Evolutionary conservation across 2,113 vertebrate genomes (phyloP).

Genomic region (Cynoglossus semilaevis): DNA sequence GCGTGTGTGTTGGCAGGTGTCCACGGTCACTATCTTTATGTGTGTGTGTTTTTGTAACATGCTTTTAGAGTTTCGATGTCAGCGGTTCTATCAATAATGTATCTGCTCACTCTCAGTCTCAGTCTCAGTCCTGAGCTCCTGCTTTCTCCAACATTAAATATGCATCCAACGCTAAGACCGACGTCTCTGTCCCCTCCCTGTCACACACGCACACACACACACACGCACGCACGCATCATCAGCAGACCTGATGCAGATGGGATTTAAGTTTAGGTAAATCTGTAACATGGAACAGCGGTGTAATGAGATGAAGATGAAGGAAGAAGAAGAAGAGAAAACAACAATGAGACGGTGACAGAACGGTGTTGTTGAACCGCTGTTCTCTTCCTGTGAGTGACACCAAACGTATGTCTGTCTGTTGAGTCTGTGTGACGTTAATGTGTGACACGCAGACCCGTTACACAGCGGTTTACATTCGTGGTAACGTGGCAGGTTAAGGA

Average conservation of each 20-base stretch:
- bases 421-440: too few relatives aligned
- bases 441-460: not conserved
- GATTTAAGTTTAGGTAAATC: not conserved
- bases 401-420: not conserved
- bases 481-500: too few relatives aligned
- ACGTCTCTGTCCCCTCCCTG: constrained; percentile 44
- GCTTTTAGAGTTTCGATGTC: constrained; percentile 61
- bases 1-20: constrained; percentile 53
- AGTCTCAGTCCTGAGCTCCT: constrained; percentile 45
- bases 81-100: constrained; percentile 70
- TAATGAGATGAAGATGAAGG: too few relatives aligned
- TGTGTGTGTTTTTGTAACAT: constrained; percentile 16
- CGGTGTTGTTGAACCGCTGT: constrained; percentile 16
- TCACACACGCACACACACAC: constrained; percentile 38
- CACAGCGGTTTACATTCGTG: too few relatives aligned
- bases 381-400: constrained; percentile 18
- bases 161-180: constrained; percentile 64
- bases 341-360: constrained; percentile 13
- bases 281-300: too few relatives aligned
- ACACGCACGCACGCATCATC: constrained; percentile 13
- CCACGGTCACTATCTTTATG: constrained; percentile 7
- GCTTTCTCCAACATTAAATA: constrained; percentile 72
- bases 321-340: too few relatives aligned
- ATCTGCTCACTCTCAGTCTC: constrained; percentile 41
- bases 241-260: constrained; percentile 22